Percentiles rank a stretch among this genome's conserved stretches.
These are phyloP conservation scores for Rhizomys pruinosus DNA, from an alignment of 2,113 vertebrate species.

Conservation along the genomic window DNA sequence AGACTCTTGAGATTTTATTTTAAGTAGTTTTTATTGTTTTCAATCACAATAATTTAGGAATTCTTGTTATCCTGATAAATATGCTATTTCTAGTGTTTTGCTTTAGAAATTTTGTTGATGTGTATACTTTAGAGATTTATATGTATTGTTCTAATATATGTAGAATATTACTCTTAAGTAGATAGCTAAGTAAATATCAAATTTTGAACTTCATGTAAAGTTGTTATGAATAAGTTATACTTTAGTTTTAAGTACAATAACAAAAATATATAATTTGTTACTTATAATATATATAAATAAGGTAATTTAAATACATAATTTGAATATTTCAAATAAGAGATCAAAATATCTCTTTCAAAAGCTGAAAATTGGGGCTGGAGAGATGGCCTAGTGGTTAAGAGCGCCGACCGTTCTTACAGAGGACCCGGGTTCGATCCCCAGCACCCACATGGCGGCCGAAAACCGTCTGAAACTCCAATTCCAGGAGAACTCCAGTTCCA, in stretches of 20 bases:
- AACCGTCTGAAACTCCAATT: too few species aligned
- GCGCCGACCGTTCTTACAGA: too few species aligned
- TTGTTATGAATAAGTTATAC: slow-evolving; percentile 37
- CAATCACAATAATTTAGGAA: background rate
- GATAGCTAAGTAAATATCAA: slow-evolving; percentile 1
- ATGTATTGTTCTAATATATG: slow-evolving; percentile 41
- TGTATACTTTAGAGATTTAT: slow-evolving; percentile 2
- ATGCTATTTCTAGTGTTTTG: slow-evolving; percentile 37
- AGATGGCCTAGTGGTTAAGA: too few species aligned
- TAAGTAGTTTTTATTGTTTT: slow-evolving; percentile 50
- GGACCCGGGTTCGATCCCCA: too few species aligned
- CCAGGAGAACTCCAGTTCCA: too few species aligned
- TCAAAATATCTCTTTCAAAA: background rate
- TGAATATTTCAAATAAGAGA: background rate
- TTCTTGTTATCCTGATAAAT: background rate
- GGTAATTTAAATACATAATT: background rate
- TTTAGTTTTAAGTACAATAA: background rate
- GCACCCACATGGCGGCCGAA: too few species aligned
- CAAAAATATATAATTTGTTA: background rate
- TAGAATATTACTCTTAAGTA: slow-evolving; percentile 27
- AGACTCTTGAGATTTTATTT: slow-evolving; percentile 36
- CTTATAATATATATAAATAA: background rate
- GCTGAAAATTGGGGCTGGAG: too few species aligned
- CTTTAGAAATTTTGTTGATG: slow-evolving; percentile 40
- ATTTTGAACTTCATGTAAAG: slow-evolving; percentile 41